phyloP scores from a whole-genome alignment of 2,797 vertebrate species.

The Lepilemur septentrionalis region DNA sequence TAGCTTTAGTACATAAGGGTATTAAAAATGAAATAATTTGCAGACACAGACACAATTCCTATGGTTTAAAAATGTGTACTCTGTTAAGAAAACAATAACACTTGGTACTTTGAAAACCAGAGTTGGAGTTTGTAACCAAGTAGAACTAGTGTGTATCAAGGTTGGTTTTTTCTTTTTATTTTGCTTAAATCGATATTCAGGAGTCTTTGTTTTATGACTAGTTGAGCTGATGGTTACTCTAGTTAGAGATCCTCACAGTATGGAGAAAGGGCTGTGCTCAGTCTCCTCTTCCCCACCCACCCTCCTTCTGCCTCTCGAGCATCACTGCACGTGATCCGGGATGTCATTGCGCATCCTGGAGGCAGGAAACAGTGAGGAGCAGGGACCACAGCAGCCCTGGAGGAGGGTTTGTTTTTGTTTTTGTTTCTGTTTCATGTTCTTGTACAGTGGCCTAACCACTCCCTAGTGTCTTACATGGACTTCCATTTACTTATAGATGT shows the following conservation, averaged over 20 bases:
- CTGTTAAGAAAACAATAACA: slow-evolving; percentile 35
- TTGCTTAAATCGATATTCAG: background rate
- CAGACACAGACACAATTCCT: background rate
- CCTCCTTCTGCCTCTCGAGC: background rate
- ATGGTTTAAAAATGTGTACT: background rate
- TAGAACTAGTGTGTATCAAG: background rate
- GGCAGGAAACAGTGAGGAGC: slow-evolving; percentile 17
- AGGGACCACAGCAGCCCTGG: slow-evolving; percentile 5
- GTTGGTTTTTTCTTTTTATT: background rate
- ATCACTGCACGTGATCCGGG: background rate
- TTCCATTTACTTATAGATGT: background rate
- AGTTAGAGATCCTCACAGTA: background rate
- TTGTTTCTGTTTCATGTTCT: slow-evolving; percentile 23
- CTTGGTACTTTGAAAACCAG: background rate
- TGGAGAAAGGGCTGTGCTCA: background rate
- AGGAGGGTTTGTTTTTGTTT: slow-evolving; percentile 14
- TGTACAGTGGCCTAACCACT: background rate
- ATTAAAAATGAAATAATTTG: slow-evolving; percentile 42
- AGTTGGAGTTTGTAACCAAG: background rate
- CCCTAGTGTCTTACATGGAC: background rate
- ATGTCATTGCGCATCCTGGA: background rate
- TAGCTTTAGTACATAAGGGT: background rate
- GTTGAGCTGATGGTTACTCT: background rate
- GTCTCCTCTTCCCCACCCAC: background rate
- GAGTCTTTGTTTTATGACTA: background rate